phyloP scores from a whole-genome alignment of 2,113 vertebrate genomes.

The Condylura cristata region DNA sequence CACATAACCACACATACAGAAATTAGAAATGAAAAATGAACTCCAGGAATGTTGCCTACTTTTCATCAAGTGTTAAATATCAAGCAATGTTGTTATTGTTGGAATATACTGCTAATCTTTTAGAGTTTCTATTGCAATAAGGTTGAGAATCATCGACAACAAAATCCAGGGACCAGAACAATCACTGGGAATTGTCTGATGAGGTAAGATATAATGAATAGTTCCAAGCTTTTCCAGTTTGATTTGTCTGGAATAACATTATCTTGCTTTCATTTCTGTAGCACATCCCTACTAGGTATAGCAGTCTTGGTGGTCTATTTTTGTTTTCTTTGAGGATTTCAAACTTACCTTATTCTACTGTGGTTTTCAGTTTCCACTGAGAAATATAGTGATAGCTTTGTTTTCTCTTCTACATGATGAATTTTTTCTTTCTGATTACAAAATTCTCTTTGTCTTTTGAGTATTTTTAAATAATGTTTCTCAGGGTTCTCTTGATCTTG shows the following conservation, averaged over 20 bases:
- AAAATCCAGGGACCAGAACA: not conserved
- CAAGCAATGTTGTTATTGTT: too few species aligned
- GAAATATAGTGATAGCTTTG: not conserved
- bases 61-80: too few species aligned
- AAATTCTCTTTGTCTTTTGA: not conserved
- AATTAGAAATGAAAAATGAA: too few species aligned
- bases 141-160: not conserved
- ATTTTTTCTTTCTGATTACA: not conserved
- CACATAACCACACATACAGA: too few species aligned
- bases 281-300: not conserved
- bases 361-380: not conserved
- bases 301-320: not conserved
- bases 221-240: not conserved
- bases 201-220: not conserved
- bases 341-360: not conserved
- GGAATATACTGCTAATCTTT: too few species aligned
- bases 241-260: not conserved
- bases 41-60: too few species aligned
- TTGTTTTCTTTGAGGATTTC: not conserved
- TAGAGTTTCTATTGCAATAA: too few species aligned
- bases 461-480: not conserved
- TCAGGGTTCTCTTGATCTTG: not conserved
- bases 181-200: not conserved
- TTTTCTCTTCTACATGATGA: not conserved
- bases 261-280: not conserved